Conservation (phyloP, 2,797 vertebrate species). For the Amblyopsis hoosieri region DNA sequence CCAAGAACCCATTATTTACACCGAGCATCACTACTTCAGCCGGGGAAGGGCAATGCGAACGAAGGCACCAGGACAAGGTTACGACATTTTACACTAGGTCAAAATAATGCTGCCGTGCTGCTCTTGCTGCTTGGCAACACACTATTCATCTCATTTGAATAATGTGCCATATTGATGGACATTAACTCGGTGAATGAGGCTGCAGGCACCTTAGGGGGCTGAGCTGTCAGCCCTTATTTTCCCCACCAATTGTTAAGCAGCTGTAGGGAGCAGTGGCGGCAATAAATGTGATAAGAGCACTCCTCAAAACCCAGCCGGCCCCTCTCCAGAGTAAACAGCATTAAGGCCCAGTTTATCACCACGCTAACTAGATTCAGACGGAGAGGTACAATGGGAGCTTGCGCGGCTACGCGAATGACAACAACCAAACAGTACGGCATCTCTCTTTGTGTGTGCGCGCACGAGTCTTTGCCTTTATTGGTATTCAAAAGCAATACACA, state of each 20-base stretch:
- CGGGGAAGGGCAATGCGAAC: constrained; percentile 27
- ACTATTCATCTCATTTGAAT: constrained; percentile 89
- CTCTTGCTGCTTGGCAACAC: constrained; percentile 73
- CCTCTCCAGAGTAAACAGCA: constrained; percentile 64
- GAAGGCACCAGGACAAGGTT: constrained; percentile 74
- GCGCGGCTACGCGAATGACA: constrained; percentile 60
- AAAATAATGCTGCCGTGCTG: constrained; percentile 77
- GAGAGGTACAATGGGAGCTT: constrained; percentile 64
- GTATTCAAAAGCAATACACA: constrained; percentile 68
- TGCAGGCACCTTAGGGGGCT: constrained; percentile 56
- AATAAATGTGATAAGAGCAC: constrained; percentile 70
- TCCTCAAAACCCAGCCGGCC: constrained; percentile 44
- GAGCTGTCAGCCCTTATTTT: constrained; percentile 66
- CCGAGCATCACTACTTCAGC: constrained; percentile 50
- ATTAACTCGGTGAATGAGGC: constrained; percentile 69
- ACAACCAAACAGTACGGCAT: constrained; percentile 62
- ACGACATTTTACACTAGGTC: constrained; percentile 84
- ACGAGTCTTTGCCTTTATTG: constrained; percentile 62
- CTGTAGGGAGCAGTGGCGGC: constrained; percentile 57
- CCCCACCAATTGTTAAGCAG: constrained; percentile 58
- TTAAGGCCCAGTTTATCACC: constrained; percentile 69
- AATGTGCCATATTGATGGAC: constrained; percentile 80
- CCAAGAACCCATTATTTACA: constrained; percentile 77
- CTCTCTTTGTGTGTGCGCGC: constrained; percentile 44
- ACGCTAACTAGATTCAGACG: constrained; percentile 72